phyloP scores from a whole-genome alignment of 1,140 invertebrate genomes.

The Oreohelix idahoensis region DNA sequence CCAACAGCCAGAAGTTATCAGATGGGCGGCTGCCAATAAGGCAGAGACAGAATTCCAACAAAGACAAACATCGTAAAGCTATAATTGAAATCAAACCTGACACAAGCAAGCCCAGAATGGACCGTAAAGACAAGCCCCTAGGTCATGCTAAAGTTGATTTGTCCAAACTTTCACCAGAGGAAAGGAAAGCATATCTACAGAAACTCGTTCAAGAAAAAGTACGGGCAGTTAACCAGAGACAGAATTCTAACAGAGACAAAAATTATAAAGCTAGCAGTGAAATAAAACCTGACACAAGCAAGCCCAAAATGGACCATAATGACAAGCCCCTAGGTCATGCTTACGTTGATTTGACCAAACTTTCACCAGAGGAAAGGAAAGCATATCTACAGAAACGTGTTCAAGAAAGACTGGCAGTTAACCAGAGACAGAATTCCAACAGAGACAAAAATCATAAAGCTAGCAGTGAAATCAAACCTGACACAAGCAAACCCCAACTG shows the following conservation, averaged over 20 bases:
- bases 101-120: neutral
- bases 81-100: neutral
- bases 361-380: too few species aligned
- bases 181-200: conserved; percentile 18
- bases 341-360: too few species aligned
- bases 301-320: too few species aligned
- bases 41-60: neutral
- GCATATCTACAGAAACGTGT: too few species aligned
- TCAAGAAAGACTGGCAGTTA: too few species aligned
- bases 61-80: neutral
- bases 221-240: neutral
- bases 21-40: neutral
- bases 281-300: too few species aligned
- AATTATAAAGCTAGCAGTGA: too few species aligned
- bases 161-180: conserved; percentile 1
- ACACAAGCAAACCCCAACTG: neutral
- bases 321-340: too few species aligned
- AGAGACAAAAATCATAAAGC: neutral
- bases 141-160: conserved; percentile 19
- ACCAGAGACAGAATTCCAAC: neutral
- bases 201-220: too few species aligned
- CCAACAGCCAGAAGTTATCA: neutral
- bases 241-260: neutral
- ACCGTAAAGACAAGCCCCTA: too few species aligned
- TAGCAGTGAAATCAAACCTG: neutral